Evolutionary conservation across 2,797 vertebrate genomes (phyloP), one percentile per base, ranked within the genome.

Genomic region (Esox lucius): DNA sequence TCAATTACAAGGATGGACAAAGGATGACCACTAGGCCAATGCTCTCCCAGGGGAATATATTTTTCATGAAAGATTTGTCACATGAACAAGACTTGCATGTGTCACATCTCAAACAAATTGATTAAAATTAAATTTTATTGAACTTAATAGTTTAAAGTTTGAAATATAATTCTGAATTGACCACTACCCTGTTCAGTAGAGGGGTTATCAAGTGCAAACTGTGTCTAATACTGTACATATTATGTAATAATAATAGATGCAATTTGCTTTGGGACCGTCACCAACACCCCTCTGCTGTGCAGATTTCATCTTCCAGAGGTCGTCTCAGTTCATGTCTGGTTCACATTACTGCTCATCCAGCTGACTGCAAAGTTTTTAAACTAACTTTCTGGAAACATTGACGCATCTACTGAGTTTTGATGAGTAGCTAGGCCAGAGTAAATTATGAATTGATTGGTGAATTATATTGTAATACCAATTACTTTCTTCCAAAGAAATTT

Each of bases 271-370:
- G 72, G 83, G 74, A 89, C 85, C 80, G 80, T 80, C 70, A 86
- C 69, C 72, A 73, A 62, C 85, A 88, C 80, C 42, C 12, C 11
- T 11, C 42, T 46, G 42, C 42, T 46, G 42, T 83, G 79, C 84
- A 85, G 84, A 89, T 86, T 82, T 83, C 84, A 83, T 81, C 80
- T 80, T 68, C 75, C 76, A 64, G 70, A 72, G 84, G 84, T 91
- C 56, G 85, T 75, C 72, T 86, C 75, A 65, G 89, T 90, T 84
- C 87, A 87, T 13, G 86, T 90, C 90, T 94, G 93, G 78, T 92
- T 92, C 81, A 28, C 72, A 90, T 94, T 91, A 91, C 64, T 24
- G 15, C 83, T 83, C 73, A 81, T 86, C 76, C 83, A 89, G 89
- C 84, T 90, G 88, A 93, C 84, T 84, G 83, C 85, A 76, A 76